phyloP scores from a whole-genome alignment of 1,140 invertebrate species.

The Drosophila sulfurigaster region DNA sequence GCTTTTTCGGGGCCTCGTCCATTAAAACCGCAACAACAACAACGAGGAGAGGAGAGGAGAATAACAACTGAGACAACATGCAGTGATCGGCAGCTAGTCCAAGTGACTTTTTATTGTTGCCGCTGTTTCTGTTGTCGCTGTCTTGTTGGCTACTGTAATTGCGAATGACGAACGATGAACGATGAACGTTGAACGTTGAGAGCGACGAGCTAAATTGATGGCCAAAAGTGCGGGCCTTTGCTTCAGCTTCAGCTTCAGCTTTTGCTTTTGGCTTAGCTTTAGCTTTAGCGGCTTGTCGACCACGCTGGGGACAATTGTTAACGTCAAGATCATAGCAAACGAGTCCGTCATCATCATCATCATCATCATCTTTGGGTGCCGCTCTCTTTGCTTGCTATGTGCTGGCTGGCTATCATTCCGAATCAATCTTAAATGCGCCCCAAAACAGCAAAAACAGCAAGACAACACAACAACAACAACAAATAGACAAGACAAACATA shows the following conservation, averaged over 20 bases:
- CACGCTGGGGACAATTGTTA: slow-evolving; percentile 67
- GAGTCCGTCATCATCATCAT: not conserved
- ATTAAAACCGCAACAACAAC: slow-evolving; percentile 61
- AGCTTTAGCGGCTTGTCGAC: not conserved
- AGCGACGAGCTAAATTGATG: slow-evolving; percentile 21
- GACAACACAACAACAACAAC: slow-evolving; percentile 48
- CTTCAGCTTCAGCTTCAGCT: not conserved
- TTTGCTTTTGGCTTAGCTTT: too few relatives aligned
- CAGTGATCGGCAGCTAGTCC: slow-evolving; percentile 60
- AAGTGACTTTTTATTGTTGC: slow-evolving; percentile 45
- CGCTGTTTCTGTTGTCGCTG: slow-evolving; percentile 31
- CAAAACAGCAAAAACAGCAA: slow-evolving; percentile 41
- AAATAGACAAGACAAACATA: not conserved
- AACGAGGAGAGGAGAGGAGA: slow-evolving; percentile 15
- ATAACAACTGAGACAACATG: slow-evolving; percentile 56
- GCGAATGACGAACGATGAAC: slow-evolving; percentile 43
- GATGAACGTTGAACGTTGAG: not conserved
- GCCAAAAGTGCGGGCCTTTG: slow-evolving; percentile 25
- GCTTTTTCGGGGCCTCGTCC: slow-evolving; percentile 56
- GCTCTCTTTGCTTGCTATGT: not conserved
- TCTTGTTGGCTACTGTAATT: slow-evolving; percentile 57
- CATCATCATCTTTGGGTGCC: slow-evolving; percentile 44
- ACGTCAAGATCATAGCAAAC: slow-evolving; percentile 17
- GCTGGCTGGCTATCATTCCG: slow-evolving; percentile 54
- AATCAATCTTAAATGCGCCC: slow-evolving; percentile 68